phyloP scores from a whole-genome alignment of 1,140 invertebrate genomes.

The Myzus persicae region DNA sequence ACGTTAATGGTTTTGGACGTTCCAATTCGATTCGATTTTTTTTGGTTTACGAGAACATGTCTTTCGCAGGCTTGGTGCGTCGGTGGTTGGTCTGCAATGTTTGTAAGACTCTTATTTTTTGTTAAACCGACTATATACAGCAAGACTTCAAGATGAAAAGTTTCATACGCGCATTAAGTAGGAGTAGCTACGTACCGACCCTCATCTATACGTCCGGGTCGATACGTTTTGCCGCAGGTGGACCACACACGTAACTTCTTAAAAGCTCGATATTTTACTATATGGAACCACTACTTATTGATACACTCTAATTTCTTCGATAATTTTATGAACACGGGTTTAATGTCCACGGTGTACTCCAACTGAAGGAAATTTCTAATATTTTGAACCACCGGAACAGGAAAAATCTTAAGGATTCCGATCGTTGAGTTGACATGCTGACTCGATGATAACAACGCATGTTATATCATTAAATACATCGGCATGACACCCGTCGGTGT shows the following conservation, averaged over 20 bases:
- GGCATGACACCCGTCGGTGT: neutral
- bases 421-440: neutral
- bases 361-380: neutral
- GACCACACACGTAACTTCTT: neutral
- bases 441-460: neutral
- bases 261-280: neutral
- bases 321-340: neutral
- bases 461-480: neutral
- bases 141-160: neutral
- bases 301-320: neutral
- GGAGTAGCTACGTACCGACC: neutral
- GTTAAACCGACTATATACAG: neutral
- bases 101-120: neutral
- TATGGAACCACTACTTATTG: neutral
- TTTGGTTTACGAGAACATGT: neutral
- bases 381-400: neutral
- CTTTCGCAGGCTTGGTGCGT: neutral
- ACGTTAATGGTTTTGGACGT: neutral
- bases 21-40: neutral
- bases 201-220: neutral
- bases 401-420: no score
- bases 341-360: neutral
- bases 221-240: neutral
- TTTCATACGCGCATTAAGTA: no score
- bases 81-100: neutral